Base-by-base conservation (phyloP, 2,888 invertebrate genomes). In the Ectropis crepuscularia region DNA sequence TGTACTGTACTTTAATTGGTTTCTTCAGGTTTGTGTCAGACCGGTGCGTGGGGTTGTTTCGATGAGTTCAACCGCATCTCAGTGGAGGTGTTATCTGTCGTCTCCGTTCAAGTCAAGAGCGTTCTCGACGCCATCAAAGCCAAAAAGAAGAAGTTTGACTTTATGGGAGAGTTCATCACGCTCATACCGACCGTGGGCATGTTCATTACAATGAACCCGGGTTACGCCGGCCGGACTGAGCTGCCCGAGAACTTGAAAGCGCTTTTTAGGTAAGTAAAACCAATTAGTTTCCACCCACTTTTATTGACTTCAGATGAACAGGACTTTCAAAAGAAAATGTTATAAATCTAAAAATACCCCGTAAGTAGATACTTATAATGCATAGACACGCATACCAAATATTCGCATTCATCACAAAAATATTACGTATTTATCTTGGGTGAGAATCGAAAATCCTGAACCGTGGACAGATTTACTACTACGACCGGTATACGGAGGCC, bases 171-270 rank as follows among this genome's bases (percentile, higher is more conserved):
- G 78, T 94, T 94, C 59, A 96, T 98, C 59, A 84, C 89, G 36
- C 87, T 98, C 10, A 94, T 96, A 53, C 92, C 95, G 0, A 96
- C 97, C 0, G 95, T 97, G 45, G 98, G 98, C 2, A 96, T 98
- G 90, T 99, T 98, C 79, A 98, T 99, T 64, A 98, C 98, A 0
- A 98, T 98, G 98, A 98, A 98, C 89, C 98, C 98, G 0, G 98
- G 98, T 12, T 98, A 98, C 82, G 98, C 98, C 1, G 98, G 98
- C 0, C 94, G 98, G 71, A 97, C 97, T 0, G 98, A 98, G 83
- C 89, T 98, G 57, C 98, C 98, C 0, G 98, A 98, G 86, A 98
- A 98, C 87, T 85, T 94, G 83, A 93, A 96, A 79, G 95, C 95
- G 4, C 79, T 95, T 7, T 96, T 95, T 78, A 93, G 93, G 93